Conservation (phyloP, 2,797 vertebrate species). For the Callimico goeldii region DNA sequence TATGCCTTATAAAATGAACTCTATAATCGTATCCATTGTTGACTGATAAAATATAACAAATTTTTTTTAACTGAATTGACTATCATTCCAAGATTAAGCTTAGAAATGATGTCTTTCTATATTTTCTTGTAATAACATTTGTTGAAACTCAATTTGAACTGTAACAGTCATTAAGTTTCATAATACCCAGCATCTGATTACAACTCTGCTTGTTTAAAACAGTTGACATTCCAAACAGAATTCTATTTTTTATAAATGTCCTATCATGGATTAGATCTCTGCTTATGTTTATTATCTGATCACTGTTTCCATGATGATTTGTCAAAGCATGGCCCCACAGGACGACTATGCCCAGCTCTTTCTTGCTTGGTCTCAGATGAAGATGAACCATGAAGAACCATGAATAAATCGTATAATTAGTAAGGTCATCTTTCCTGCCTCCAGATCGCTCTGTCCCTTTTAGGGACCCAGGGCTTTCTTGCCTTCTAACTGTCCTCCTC, state of each 20-base stretch:
- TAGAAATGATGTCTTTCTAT: neutral
- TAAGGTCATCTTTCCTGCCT: neutral
- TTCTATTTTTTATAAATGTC: slow-evolving; percentile 35
- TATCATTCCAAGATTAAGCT: neutral
- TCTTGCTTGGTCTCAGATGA: neutral
- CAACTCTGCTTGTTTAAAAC: neutral
- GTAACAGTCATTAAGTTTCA: neutral
- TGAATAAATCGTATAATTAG: neutral
- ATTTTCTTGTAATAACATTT: neutral
- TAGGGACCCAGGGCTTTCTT: neutral
- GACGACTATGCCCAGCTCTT: neutral
- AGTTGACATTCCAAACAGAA: neutral
- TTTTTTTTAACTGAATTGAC: neutral
- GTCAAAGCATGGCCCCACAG: neutral
- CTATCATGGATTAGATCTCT: neutral
- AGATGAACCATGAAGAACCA: neutral
- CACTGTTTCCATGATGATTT: neutral
- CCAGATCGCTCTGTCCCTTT: neutral
- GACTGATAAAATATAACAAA: neutral
- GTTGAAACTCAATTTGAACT: slow-evolving; percentile 11
- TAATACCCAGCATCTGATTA: neutral
- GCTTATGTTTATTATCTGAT: slow-evolving; percentile 9
- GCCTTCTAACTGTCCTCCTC: neutral
- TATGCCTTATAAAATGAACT: neutral
- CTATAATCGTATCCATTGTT: neutral